Conservation (phyloP, 2,797 vertebrate species). For the Sphenopsis melanotis region DNA sequence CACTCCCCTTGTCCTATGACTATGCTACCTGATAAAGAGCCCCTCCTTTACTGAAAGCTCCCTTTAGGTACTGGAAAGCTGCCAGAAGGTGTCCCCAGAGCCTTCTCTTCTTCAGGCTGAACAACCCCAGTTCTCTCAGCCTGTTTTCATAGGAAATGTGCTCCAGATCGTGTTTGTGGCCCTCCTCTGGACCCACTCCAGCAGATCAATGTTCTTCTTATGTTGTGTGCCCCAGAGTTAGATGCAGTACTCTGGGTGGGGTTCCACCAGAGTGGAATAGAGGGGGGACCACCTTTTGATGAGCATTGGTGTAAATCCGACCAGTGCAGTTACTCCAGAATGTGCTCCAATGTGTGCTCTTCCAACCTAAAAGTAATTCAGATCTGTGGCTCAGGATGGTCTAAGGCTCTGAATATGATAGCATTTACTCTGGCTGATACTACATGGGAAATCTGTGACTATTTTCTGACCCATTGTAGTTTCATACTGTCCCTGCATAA, state of each 20-base stretch:
- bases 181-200: not conserved
- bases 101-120: not conserved
- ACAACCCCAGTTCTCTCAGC: not conserved
- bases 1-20: not conserved
- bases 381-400: not conserved
- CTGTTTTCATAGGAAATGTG: not conserved
- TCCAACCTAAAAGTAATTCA: not conserved
- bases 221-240: not conserved
- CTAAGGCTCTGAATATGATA: not conserved
- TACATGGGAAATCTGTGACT: not conserved
- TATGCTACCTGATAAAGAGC: accelerated
- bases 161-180: too few relatives aligned
- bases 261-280: not conserved
- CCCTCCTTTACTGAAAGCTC: not conserved
- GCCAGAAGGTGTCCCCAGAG: not conserved
- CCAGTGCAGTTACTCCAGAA: not conserved
- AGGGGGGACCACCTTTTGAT: not conserved
- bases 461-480: not conserved
- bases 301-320: not conserved
- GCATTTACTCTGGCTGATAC: not conserved
- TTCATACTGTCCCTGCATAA: not conserved
- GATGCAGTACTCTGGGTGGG: too few relatives aligned
- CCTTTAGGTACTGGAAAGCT: not conserved
- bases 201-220: not conserved
- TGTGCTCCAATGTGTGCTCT: accelerated